Base-by-base conservation (phyloP, 2,888 invertebrate species). In the Buathra laborator region DNA sequence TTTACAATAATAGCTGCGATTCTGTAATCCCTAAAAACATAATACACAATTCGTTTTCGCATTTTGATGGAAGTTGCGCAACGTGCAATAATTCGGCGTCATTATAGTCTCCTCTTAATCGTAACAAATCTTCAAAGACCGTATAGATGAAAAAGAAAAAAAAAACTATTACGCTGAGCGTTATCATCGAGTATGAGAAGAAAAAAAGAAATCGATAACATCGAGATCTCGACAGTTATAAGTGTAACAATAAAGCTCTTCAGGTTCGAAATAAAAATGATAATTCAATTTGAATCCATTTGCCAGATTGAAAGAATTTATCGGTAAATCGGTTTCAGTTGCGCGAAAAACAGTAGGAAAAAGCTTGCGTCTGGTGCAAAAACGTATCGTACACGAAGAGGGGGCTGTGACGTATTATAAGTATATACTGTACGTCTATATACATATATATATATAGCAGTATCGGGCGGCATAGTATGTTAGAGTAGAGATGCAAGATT, bases 211-310 rank as follows among this genome's bases (percentile, higher is more conserved):
- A 44, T 67, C 10, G 16, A 37, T 48, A 48, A 14, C 24, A 14
- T 62, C 48, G 46, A 5, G 46, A 10, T 24, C n/a, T 14, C 7
- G 29, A 14, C 29, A 48, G 46, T 68, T 64, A 19, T n/a, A 12
- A 56, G 43, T 67, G 53, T 67, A 67, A 77, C 56, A 44, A 44
- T 77, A 53, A 77, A 62, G 62, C 62, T 44, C 46, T 37, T 48
- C 43, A 12, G 37, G 29, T 24, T 77, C 56, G 62, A 37, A 44
- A 70, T 19, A 71, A 72, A 72, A 72, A 66, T 12, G 44, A 72
- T 72, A 81, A 85, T 77, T 78, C 78, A 59, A 79, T 76, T 64
- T 67, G 44, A n/a, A 53, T 32, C 76, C 81, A 83, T 85, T 85
- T 83, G 66, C 66, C 51, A 64, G 80, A 83, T 85, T 85, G 82